Evolutionary conservation across 2,888 invertebrate genomes (phyloP), one percentile per base, ranked within the genome.

Genomic region (Dryocosmus kuriphilus): DNA sequence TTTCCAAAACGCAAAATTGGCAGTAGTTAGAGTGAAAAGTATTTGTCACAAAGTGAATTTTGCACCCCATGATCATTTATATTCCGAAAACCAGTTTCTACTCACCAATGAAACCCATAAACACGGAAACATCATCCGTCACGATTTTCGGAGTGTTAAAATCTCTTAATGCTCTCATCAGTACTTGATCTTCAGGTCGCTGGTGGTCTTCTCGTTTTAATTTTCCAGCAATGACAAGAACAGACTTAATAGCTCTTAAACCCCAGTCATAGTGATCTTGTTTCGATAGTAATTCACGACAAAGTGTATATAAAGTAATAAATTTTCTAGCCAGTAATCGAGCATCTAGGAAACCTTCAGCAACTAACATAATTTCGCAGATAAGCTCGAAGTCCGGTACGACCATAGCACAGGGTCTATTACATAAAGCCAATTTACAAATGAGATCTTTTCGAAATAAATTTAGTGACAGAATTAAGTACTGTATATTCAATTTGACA

Each of bases 261-360:
- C 98, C 98, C 98, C 98, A 98, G 93, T 98, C 98, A 89, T 98
- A 98, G 91, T 98, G 98, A 91, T 98, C 98, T 92, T 98, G 97
- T 90, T 98, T 98, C 65, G 98, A 98, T 4, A 98, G 93, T 84
- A 98, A 92, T 90, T 98, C 98, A 84, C 95, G 95, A 90, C 98
- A 98, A 82, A 98, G 92, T 5, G 96, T 97, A 91, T 98, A 98
- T 16, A 98, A 93, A 0, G 98, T 98, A 89, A 98, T 97, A 91
- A 98, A 98, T 92, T 98, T 98, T 82, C 98, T 94, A 30, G 98
- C 98, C 80, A 98, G 91, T 35, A 98, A 92, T 84, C 97, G 94
- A 8, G 98, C 98, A 81, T 98, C 98, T 89, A 97, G 95, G 92
- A 98, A 98, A 60, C 98, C 98, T 92, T 98, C 98, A 7, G 98